These are phyloP conservation scores for Schizaphis graminum DNA, from an alignment of 2,888 invertebrate species.

Conservation along the genomic window DNA sequence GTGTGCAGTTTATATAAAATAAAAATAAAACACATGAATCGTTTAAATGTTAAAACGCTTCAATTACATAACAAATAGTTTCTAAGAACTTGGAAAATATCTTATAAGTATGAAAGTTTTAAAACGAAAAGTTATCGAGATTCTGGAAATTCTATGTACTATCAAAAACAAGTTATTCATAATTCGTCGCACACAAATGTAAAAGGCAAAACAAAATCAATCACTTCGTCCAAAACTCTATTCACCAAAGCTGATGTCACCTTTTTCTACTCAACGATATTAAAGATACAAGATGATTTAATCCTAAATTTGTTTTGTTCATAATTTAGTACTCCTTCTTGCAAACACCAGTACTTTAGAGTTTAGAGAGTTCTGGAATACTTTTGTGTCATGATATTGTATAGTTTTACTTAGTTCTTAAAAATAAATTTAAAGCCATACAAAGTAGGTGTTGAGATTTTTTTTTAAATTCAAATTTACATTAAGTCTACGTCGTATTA, in stretches of 20 bases:
- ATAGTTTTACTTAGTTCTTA: not conserved
- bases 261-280: not conserved
- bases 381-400: not conserved
- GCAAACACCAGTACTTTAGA: not conserved
- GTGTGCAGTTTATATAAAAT: not conserved
- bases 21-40: not conserved
- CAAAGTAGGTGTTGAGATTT: not conserved
- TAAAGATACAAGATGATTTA: not conserved
- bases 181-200: not conserved
- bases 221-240: not conserved
- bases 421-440: not conserved
- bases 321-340: not conserved
- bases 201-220: constrained; percentile 33
- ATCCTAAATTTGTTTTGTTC: not conserved
- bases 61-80: not conserved
- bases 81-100: not conserved
- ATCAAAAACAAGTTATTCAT: constrained; percentile 33
- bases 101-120: constrained; percentile 6
- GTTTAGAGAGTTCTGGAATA: not conserved
- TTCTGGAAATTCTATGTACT: not conserved
- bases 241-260: not conserved
- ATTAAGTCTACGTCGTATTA: no score
- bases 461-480: not conserved
- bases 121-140: constrained; percentile 13
- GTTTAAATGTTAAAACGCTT: not conserved